Evolutionary conservation across 2,888 invertebrate genomes (phyloP).

Genomic region (Atrina japonica): DNA sequence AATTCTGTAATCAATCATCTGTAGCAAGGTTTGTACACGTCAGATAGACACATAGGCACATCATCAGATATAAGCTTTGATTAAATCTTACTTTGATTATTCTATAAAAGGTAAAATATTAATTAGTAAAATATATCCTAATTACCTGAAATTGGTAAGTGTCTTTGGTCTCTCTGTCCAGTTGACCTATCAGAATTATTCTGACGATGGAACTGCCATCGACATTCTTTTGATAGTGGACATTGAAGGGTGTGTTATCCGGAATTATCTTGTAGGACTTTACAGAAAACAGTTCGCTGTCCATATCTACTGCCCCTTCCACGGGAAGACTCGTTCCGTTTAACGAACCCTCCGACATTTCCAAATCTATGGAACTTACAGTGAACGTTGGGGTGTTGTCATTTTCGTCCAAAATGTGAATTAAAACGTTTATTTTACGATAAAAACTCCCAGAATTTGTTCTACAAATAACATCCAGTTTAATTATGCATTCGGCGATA

Average conservation of each 20-base stretch:
- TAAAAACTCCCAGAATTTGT: slow-evolving; percentile 60
- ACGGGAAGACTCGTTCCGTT: slow-evolving; percentile 54
- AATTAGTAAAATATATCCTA: no score
- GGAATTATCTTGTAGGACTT: slow-evolving; percentile 34
- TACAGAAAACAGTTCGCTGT: slow-evolving; percentile 43
- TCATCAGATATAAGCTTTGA: no score
- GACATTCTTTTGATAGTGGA: slow-evolving; percentile 25
- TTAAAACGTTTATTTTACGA: slow-evolving; percentile 62
- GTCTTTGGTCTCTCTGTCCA: slow-evolving; percentile 35
- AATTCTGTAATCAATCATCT: no score
- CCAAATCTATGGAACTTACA: slow-evolving; percentile 34
- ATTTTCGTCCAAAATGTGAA: slow-evolving; percentile 66
- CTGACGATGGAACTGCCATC: slow-evolving; percentile 35
- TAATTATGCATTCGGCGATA: slow-evolving; percentile 48
- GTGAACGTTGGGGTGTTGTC: slow-evolving; percentile 69
- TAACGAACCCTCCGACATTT: slow-evolving; percentile 56
- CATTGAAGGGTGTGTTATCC: slow-evolving; percentile 27
- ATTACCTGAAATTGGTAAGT: slow-evolving; percentile 30
- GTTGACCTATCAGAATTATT: slow-evolving; percentile 22
- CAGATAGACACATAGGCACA: no score
- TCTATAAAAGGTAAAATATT: no score
- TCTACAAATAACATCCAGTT: slow-evolving; percentile 56
- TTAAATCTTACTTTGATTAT: no score
- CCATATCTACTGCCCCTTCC: slow-evolving; percentile 56
- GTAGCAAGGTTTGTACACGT: no score